phyloP scores from a whole-genome alignment of 2,888 invertebrate species.

The Prionchulus punctatus region DNA sequence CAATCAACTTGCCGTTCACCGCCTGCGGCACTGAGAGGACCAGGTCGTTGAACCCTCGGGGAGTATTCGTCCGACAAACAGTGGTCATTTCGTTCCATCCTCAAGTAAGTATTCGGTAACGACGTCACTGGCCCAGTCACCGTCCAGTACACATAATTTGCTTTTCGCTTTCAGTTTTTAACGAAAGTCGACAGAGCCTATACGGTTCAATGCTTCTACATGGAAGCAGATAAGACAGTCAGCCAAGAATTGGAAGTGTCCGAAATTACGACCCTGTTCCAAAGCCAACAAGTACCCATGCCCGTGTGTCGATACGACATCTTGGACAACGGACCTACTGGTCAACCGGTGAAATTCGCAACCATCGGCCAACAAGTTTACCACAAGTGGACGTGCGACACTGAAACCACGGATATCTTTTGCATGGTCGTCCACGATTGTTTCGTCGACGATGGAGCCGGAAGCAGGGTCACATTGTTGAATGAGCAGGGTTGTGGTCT shows the following conservation, averaged over 20 bases:
- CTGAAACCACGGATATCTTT: background rate
- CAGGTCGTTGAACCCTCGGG: constrained; percentile 27
- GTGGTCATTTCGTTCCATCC: constrained; percentile 33
- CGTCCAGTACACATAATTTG: no score
- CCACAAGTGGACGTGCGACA: constrained; percentile 9
- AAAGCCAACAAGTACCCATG: constrained; percentile 2
- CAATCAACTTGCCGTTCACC: constrained; percentile 29
- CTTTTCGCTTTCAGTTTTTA: background rate
- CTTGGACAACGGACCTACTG: background rate
- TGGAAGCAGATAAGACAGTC: constrained; percentile 5
- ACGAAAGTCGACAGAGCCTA: constrained; percentile 2
- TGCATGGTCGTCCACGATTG: constrained; percentile 1
- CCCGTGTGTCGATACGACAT: constrained; percentile 4
- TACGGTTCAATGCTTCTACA: constrained; percentile 1
- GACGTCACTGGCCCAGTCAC: no score
- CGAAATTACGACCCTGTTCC: background rate
- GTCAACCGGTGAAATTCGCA: background rate
- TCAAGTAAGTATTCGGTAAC: background rate
- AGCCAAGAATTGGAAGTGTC: constrained; percentile 4
- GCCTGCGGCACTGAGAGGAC: constrained; percentile 29
- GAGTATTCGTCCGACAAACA: constrained; percentile 29
- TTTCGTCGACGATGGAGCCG: constrained; percentile 6
- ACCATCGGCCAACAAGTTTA: constrained; percentile 3
- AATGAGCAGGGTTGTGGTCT: constrained; percentile 22
- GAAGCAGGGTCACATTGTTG: constrained; percentile 14